These are phyloP conservation scores for Hetaerina titia DNA, from an alignment of 2,888 invertebrate genomes.

Conservation along the genomic window DNA sequence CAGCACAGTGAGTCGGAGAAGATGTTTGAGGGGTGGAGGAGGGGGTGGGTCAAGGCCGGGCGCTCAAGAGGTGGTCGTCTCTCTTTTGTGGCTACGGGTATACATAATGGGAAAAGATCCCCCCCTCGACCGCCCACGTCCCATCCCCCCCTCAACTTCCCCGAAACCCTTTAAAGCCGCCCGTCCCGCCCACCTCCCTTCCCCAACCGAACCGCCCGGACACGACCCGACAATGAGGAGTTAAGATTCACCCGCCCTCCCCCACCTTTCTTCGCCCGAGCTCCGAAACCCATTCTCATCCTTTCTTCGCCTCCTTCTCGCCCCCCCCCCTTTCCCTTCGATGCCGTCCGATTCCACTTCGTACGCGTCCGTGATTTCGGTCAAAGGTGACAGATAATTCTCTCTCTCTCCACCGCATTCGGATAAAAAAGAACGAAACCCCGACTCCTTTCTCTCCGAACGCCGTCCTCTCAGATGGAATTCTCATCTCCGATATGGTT, in stretches of 20 bases:
- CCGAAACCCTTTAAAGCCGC: neutral
- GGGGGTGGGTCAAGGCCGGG: neutral
- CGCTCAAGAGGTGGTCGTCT: neutral
- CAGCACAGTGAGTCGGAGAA: neutral
- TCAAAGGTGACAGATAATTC: constrained; percentile 20
- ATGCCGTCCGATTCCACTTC: neutral
- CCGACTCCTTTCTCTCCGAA: neutral
- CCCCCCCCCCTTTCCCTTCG: neutral
- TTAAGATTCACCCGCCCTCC: neutral
- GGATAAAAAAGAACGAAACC: neutral
- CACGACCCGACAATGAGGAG: neutral
- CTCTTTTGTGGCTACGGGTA: neutral
- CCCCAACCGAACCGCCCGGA: neutral
- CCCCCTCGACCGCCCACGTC: neutral
- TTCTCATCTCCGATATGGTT: constrained; percentile 31
- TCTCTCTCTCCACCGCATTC: neutral
- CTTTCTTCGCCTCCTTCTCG: neutral
- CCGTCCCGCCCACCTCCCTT: neutral
- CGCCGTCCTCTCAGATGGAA: neutral
- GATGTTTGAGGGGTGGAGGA: neutral
- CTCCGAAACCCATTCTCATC: neutral
- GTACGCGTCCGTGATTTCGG: constrained; percentile 32
- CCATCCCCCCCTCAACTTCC: neutral
- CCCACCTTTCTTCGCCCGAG: neutral
- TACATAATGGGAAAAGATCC: neutral